Conservation (phyloP, 2,888 invertebrate species). For the Myathropa florea region DNA sequence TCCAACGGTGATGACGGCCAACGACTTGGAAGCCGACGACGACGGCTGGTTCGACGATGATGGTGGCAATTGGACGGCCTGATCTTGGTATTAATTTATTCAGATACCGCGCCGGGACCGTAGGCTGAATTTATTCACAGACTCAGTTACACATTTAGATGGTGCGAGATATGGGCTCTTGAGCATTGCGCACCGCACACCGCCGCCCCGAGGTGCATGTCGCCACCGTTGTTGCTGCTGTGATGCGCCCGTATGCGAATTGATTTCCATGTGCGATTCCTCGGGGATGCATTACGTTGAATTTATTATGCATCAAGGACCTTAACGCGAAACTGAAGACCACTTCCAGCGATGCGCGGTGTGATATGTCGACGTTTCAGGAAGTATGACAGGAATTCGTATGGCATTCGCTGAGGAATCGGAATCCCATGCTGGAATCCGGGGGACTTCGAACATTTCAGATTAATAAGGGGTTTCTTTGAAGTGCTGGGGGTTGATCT, state of each 20-base stretch:
- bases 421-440: conserved; percentile 15
- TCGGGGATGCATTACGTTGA: conserved; percentile 51
- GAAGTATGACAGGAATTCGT: conserved; percentile 56
- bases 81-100: conserved; percentile 67
- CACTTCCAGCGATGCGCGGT: conserved; percentile 13
- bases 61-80: conserved; percentile 65
- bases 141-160: conserved; percentile 70
- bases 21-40: neutral
- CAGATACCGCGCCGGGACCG: conserved; percentile 49
- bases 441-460: neutral
- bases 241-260: conserved; percentile 53
- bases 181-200: conserved; percentile 45
- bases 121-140: conserved; percentile 63
- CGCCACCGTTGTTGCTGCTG: conserved; percentile 58
- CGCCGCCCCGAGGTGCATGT: conserved; percentile 54
- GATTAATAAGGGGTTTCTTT: neutral
- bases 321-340: conserved; percentile 14
- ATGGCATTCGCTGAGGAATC: conserved; percentile 6
- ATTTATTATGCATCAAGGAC: conserved; percentile 61
- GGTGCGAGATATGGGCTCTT: conserved; percentile 68
- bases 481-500: neutral
- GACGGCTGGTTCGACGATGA: conserved; percentile 18
- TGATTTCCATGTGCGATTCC: conserved; percentile 66
- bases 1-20: conserved; percentile 24
- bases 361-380: conserved; percentile 38